Percentiles rank a stretch among this genome's conserved stretches.
phyloP scores from a whole-genome alignment of 2,797 vertebrate genomes.

The Pelodytes ibericus region DNA sequence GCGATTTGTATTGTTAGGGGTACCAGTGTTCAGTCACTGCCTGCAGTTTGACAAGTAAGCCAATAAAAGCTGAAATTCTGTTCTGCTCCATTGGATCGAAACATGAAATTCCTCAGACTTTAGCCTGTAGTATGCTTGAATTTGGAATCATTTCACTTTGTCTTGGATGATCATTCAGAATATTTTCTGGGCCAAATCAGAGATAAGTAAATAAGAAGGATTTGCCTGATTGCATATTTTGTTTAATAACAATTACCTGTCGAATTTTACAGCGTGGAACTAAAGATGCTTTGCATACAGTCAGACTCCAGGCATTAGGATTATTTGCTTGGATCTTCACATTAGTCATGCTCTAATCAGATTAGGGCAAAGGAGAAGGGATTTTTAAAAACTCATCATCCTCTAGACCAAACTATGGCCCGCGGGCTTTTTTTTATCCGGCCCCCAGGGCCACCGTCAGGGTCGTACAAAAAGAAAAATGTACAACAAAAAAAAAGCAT shows the following conservation, averaged over 20 bases:
- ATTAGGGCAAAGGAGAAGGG: too few relatives aligned
- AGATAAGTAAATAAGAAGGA: neutral
- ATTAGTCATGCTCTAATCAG: too few relatives aligned
- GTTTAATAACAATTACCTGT: neutral
- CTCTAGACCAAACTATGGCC: too few relatives aligned
- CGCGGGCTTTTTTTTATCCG: too few relatives aligned
- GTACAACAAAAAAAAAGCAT: too few relatives aligned
- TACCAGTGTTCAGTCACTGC: slow-evolving; percentile 9
- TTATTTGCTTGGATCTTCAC: too few relatives aligned
- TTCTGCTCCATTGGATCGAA: slow-evolving; percentile 33
- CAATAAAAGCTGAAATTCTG: slow-evolving; percentile 40
- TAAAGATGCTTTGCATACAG: neutral
- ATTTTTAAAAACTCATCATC: too few relatives aligned
- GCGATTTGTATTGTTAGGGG: too few relatives aligned
- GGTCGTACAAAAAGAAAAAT: too few relatives aligned
- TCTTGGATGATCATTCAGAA: slow-evolving; percentile 5
- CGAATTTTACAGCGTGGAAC: neutral
- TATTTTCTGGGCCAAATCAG: neutral
- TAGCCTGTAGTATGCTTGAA: slow-evolving; percentile 15
- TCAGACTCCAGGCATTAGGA: too few relatives aligned
- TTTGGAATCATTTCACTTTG: neutral
- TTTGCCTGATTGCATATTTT: neutral
- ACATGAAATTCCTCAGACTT: slow-evolving; percentile 39
- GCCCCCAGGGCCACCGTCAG: too few relatives aligned
- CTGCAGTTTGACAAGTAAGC: slow-evolving; percentile 5